phyloP scores from a whole-genome alignment of 2,797 vertebrate genomes.

The Gymnopithys bicolor region DNA sequence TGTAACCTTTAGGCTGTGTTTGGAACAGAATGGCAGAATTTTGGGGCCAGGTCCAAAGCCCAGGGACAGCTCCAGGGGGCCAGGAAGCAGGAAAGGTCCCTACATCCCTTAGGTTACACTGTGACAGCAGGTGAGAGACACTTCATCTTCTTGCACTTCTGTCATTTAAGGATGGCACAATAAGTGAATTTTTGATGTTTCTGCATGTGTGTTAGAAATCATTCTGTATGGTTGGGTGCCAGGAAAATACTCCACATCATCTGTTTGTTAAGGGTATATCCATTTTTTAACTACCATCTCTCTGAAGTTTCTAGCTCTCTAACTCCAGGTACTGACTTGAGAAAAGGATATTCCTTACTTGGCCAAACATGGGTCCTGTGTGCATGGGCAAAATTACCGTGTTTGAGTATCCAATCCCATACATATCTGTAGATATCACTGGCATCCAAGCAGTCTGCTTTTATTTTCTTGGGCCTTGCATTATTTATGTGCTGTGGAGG shows the following conservation, averaged over 20 bases:
- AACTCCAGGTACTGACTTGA: neutral
- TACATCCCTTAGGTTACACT: neutral
- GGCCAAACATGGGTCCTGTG: neutral
- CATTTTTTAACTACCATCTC: neutral
- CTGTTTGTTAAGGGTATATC: neutral
- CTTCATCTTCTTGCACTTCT: neutral
- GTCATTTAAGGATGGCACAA: neutral
- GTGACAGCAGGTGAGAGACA: neutral
- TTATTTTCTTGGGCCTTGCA: slow-evolving; percentile 13
- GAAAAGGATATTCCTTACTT: neutral
- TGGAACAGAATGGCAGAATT: neutral
- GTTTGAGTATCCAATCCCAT: slow-evolving; percentile 38
- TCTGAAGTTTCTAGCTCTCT: neutral
- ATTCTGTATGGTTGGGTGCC: neutral
- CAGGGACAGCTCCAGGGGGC: neutral
- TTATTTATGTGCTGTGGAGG: neutral
- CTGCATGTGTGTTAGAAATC: neutral
- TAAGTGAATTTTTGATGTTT: neutral
- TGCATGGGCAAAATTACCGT: neutral
- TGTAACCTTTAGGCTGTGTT: neutral
- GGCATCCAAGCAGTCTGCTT: neutral
- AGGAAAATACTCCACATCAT: neutral
- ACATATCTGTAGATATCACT: neutral
- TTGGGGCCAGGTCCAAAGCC: neutral
- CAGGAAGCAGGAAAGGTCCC: neutral